Evolutionary conservation across 2,113 vertebrate species (phyloP).

Genomic region (Chaenocephalus aceratus): DNA sequence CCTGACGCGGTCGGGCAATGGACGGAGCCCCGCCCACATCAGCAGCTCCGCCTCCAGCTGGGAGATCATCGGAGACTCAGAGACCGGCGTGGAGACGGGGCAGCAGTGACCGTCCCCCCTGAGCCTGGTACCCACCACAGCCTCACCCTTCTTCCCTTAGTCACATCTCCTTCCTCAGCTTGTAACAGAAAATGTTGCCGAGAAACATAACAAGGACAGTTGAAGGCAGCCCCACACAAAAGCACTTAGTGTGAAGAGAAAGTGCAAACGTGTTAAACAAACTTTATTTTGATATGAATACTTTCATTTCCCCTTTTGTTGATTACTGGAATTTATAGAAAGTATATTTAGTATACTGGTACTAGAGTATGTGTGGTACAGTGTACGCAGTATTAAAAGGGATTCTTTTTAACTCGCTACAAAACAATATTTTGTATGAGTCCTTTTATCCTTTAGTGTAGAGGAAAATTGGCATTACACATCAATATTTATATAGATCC

Average conservation of each 20-base stretch:
- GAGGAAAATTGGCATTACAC: background rate
- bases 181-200: background rate
- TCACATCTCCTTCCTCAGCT: constrained; percentile 12
- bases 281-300: constrained; percentile 1
- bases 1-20: constrained; percentile 84
- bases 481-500: constrained; percentile 45
- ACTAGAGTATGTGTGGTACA: background rate
- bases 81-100: constrained; percentile 59
- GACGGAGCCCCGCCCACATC: constrained; percentile 73
- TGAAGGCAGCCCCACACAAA: constrained; percentile 8
- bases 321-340: background rate
- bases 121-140: constrained; percentile 23
- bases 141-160: background rate
- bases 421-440: constrained; percentile 3
- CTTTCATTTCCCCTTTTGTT: constrained; percentile 8
- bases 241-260: background rate
- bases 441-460: background rate
- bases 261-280: background rate
- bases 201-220: constrained; percentile 5
- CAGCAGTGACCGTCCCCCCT: constrained; percentile 35
- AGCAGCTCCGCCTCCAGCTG: constrained; percentile 80
- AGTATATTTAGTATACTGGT: background rate
- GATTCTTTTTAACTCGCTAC: constrained; percentile 4
- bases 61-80: constrained; percentile 86
- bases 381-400: constrained; percentile 27